A percentile compares a stretch with the other conserved stretches of the same genome.
phyloP scores from a whole-genome alignment of 2,113 vertebrate genomes.

The Antechinus flavipes region DNA sequence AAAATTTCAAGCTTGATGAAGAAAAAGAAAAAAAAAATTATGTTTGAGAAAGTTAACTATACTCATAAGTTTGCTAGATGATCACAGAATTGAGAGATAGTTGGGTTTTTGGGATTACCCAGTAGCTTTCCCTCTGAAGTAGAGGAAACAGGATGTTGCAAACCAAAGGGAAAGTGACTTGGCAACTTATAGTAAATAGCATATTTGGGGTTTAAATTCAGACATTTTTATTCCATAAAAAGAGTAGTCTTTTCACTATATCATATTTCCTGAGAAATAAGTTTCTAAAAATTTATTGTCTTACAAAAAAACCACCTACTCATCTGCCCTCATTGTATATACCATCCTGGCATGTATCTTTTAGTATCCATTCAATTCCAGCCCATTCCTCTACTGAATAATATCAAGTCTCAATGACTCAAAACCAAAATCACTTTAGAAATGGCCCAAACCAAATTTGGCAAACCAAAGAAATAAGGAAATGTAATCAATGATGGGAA shows the following conservation, averaged over 20 bases:
- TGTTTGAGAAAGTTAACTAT: background rate
- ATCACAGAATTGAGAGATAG: background rate
- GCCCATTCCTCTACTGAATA: slow-evolving; percentile 33
- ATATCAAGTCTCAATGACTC: background rate
- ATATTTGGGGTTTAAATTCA: background rate
- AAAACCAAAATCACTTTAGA: slow-evolving; percentile 41
- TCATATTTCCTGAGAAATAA: background rate
- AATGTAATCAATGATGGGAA: slow-evolving; percentile 34
- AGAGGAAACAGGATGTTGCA: background rate
- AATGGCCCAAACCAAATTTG: slow-evolving; percentile 19
- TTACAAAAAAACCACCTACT: background rate
- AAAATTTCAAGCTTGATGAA: background rate
- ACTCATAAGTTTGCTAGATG: background rate
- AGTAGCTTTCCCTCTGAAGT: background rate
- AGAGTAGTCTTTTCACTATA: background rate
- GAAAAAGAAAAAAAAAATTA: background rate
- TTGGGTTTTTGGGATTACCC: background rate
- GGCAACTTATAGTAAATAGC: background rate
- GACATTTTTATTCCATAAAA: background rate
- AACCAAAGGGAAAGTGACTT: background rate
- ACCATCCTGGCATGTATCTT: slow-evolving; percentile 1
- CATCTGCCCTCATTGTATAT: background rate
- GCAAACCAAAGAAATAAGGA: slow-evolving; percentile 2
- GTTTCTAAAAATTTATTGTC: background rate
- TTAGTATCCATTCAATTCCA: background rate